phyloP scores from a whole-genome alignment of 2,113 vertebrate genomes.

The Hemibagrus wyckioides region DNA sequence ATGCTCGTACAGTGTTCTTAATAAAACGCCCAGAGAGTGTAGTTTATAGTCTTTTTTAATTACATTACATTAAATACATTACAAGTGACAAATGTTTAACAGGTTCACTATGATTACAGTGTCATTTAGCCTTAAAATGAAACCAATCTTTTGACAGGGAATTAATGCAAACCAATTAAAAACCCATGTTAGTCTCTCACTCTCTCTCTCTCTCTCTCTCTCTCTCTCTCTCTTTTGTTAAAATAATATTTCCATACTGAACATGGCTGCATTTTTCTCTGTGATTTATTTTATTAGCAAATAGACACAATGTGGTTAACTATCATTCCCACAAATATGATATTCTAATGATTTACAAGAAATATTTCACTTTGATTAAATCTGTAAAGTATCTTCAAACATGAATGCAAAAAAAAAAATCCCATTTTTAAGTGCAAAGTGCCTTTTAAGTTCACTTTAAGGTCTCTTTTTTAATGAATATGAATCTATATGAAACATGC shows the following conservation, averaged over 20 bases:
- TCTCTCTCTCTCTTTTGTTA: no score
- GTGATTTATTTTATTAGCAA: no score
- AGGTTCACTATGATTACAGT: neutral
- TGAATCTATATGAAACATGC: no score
- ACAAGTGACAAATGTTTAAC: no score
- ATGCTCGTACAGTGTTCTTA: no score
- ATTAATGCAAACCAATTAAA: no score
- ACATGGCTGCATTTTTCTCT: neutral
- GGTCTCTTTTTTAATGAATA: neutral
- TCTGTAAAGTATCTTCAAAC: neutral
- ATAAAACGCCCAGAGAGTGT: no score
- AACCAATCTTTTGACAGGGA: neutral
- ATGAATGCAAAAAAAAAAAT: neutral
- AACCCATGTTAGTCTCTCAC: neutral
- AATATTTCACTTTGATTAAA: neutral
- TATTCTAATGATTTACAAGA: neutral
- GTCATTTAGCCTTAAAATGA: neutral
- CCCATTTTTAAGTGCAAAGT: neutral
- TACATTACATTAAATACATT: no score
- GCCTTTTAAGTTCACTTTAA: neutral
- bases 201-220: no score
- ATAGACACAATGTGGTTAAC: neutral
- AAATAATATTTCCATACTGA: neutral
- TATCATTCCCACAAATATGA: neutral
- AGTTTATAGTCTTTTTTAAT: neutral